A percentile compares a stretch with the other conserved stretches of the same genome.
phyloP scores from a whole-genome alignment of 2,797 vertebrate species.

The Spea hammondii region DNA sequence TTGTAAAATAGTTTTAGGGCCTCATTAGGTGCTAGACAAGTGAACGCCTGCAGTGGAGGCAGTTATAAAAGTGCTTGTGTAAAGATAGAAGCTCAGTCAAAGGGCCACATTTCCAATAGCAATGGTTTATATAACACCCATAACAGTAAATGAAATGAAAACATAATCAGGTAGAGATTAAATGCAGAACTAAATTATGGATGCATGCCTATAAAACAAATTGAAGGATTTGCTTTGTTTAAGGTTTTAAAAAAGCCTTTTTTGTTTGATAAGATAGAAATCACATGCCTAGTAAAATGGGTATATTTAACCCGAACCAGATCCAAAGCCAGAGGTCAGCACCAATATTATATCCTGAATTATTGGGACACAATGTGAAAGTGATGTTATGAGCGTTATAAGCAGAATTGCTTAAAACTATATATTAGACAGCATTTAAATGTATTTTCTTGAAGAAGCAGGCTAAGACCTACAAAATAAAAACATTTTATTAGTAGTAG shows the following conservation, averaged over 20 bases:
- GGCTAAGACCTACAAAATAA: too few species aligned
- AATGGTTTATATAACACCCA: slow-evolving; percentile 5
- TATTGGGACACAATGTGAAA: too few species aligned
- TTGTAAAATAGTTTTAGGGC: slow-evolving; percentile 49
- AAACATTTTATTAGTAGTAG: too few species aligned
- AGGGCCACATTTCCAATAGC: slow-evolving; percentile 22
- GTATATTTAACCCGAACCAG: too few species aligned
- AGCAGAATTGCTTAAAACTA: too few species aligned
- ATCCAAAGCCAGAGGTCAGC: too few species aligned
- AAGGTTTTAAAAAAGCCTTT: not conserved
- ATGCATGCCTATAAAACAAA: not conserved
- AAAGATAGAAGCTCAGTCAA: slow-evolving; percentile 9
- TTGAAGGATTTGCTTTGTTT: not conserved
- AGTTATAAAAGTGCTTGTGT: slow-evolving; percentile 22
- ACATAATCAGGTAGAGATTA: not conserved
- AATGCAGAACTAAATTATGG: not conserved
- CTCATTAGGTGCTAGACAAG: slow-evolving; percentile 47
- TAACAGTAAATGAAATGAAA: slow-evolving; percentile 8
- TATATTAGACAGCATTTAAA: too few species aligned
- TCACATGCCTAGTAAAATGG: too few species aligned
- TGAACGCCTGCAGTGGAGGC: slow-evolving; percentile 13
- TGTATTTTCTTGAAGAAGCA: too few species aligned
- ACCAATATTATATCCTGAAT: too few species aligned
- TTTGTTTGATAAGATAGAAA: not conserved
- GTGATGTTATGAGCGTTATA: too few species aligned